Evolutionary conservation across 1,140 invertebrate genomes (phyloP).

Genomic region (Trichonephila clavipes): DNA sequence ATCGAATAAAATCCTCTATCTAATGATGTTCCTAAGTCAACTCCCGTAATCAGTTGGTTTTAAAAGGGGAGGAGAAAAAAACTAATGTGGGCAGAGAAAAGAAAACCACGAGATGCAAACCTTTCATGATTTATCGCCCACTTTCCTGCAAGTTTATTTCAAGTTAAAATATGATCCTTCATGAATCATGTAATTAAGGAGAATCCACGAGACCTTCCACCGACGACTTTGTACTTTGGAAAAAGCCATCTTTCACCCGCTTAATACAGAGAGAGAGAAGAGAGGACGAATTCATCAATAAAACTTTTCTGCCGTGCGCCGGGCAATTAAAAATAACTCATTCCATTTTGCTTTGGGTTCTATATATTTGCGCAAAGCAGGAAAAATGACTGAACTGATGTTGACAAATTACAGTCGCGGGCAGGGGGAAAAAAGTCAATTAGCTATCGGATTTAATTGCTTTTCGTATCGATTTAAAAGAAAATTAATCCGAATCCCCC

Average conservation of each 20-base stretch:
- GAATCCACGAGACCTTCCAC: slow-evolving; percentile 54
- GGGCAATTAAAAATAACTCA: slow-evolving; percentile 76
- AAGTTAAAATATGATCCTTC: slow-evolving; percentile 74
- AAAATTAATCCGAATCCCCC: slow-evolving; percentile 74
- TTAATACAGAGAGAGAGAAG: slow-evolving; percentile 60
- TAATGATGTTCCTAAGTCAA: background rate
- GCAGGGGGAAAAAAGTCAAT: slow-evolving; percentile 72
- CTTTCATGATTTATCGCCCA: slow-evolving; percentile 58
- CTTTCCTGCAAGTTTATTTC: slow-evolving; percentile 68
- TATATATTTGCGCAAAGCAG: slow-evolving; percentile 68
- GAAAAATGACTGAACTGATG: slow-evolving; percentile 67
- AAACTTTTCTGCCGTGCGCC: slow-evolving; percentile 32
- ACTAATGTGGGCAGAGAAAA: background rate
- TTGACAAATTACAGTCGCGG: slow-evolving; percentile 68
- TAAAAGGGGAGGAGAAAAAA: background rate
- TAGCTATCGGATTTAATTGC: slow-evolving; percentile 76
- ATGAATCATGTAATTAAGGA: slow-evolving; percentile 76
- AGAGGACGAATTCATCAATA: slow-evolving; percentile 71
- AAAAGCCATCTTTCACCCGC: slow-evolving; percentile 73
- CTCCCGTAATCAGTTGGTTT: slow-evolving; percentile 18
- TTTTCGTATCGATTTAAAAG: slow-evolving; percentile 76
- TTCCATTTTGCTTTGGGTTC: slow-evolving; percentile 63
- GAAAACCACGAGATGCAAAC: background rate
- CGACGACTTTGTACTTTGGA: slow-evolving; percentile 54
- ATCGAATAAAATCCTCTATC: background rate